Evolutionary conservation across 2,113 vertebrate genomes (phyloP).

Genomic region (Neotragus pygmaeus): DNA sequence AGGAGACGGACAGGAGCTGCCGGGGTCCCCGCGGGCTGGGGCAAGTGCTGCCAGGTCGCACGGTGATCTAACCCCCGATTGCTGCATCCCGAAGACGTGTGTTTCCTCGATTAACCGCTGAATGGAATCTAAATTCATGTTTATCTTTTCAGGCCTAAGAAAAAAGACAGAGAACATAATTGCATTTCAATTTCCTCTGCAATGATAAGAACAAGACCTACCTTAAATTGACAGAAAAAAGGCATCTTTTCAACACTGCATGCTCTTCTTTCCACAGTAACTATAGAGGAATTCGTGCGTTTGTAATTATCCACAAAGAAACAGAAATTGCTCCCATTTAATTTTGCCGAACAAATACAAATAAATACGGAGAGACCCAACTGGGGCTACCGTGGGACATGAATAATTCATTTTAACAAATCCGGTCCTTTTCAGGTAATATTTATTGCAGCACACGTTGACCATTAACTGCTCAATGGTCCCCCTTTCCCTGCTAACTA

Average conservation of each 20-base stretch:
- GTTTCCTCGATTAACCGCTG: conserved; percentile 68
- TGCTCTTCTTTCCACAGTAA: background rate
- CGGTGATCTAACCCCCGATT: background rate
- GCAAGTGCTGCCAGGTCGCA: background rate
- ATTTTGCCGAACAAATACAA: background rate
- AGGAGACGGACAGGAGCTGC: background rate
- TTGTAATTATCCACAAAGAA: background rate
- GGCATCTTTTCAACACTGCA: background rate
- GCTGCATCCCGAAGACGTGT: conserved; percentile 8
- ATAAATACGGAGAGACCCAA: background rate
- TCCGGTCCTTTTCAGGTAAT: background rate
- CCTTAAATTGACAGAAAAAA: background rate
- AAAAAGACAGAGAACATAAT: conserved; percentile 34
- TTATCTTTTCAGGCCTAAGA: conserved; percentile 52
- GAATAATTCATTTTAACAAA: background rate
- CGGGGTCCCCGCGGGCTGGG: background rate
- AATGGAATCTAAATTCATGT: conserved; percentile 53
- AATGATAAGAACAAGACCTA: background rate
- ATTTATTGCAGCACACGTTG: background rate
- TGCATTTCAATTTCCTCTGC: background rate
- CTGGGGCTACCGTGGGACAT: background rate
- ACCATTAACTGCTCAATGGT: background rate
- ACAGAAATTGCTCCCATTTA: background rate
- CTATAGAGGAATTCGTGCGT: background rate
- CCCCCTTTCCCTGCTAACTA: background rate